Evolutionary conservation across 35 echinoderm and acorn worm species (phyloP), one percentile per base, ranked within the genome.

Genomic region (Ophiothrix spiculata): DNA sequence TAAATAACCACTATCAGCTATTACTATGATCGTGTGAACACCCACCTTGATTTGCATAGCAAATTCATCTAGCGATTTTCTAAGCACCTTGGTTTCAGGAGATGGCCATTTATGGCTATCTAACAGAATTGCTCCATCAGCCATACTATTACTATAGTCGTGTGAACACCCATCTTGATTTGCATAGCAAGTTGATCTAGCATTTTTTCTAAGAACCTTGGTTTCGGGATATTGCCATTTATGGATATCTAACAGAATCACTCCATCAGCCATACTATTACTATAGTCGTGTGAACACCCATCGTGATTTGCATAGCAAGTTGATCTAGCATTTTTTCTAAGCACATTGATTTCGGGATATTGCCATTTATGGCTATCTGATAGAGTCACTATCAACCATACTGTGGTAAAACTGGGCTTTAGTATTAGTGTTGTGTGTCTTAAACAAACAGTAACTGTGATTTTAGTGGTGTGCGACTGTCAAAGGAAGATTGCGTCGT

Each of bases 11-110:
- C n/a, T n/a, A n/a, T n/a, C n/a, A n/a, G n/a, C n/a, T n/a, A n/a
- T n/a, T n/a, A n/a, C n/a, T n/a, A n/a, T n/a, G n/a, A n/a, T n/a
- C n/a, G n/a, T n/a, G n/a, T n/a, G n/a, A n/a, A n/a, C n/a, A n/a
- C 60, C 4, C 29, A 69, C 60, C 60, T 69, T 69, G 25, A 69
- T 69, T 69, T 69, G 60, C 60, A 69, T 69, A 69, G 60, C 60
- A 6, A 69, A n/a, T 69, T 69, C 60, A 69, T 6, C 60, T 28
- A 69, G 60, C 29, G 60, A 25, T 69, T 69, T 69, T n/a, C n/a
- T n/a, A 25, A 69, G 60, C 60, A 69, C 60, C 60, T 69, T 69
- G 17, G 60, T 69, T 4, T 69, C 60, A n/a, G n/a, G n/a, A n/a
- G n/a, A n/a, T n/a, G n/a, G 60, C 17, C 16, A 69, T n/a, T n/a